Evolutionary conservation across 2,113 vertebrate genomes (phyloP).

Genomic region (Varanus komodoensis): DNA sequence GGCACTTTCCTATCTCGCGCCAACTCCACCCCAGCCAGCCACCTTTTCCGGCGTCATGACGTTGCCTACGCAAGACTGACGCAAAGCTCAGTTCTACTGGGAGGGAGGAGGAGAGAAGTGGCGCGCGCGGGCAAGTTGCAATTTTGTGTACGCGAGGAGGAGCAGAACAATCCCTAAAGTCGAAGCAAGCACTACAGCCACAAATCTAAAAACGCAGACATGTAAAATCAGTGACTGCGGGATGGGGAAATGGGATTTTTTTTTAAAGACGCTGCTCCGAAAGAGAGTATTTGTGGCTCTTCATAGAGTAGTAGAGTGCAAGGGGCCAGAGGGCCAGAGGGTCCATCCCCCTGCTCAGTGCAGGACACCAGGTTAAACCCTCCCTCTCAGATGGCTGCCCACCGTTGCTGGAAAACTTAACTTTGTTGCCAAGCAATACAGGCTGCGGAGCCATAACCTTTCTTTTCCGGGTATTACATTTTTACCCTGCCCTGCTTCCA

Average conservation of each 20-base stretch:
- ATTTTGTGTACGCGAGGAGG: background rate
- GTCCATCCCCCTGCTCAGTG: no score
- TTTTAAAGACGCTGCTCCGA: background rate
- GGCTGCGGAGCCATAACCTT: background rate
- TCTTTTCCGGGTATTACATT: background rate
- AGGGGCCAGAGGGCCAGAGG: no score
- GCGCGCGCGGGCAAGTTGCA: conserved; percentile 50
- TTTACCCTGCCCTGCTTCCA: background rate
- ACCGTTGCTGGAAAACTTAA: background rate
- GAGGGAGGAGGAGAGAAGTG: conserved; percentile 35
- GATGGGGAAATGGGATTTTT: no score
- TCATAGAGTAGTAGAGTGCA: no score
- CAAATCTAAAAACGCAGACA: no score
- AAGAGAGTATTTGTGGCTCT: background rate
- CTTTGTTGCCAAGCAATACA: background rate
- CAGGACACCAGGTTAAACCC: no score
- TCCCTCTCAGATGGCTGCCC: no score
- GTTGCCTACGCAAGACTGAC: conserved; percentile 42
- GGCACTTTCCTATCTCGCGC: conserved; percentile 80
- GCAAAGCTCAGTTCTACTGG: background rate
- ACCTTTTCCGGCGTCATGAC: conserved; percentile 38
- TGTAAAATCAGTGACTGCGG: background rate
- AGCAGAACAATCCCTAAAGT: background rate
- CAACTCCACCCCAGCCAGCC: conserved; percentile 66
- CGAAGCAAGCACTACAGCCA: background rate